Conservation (phyloP, 2,113 vertebrate genomes). For the Gadus macrocephalus region DNA sequence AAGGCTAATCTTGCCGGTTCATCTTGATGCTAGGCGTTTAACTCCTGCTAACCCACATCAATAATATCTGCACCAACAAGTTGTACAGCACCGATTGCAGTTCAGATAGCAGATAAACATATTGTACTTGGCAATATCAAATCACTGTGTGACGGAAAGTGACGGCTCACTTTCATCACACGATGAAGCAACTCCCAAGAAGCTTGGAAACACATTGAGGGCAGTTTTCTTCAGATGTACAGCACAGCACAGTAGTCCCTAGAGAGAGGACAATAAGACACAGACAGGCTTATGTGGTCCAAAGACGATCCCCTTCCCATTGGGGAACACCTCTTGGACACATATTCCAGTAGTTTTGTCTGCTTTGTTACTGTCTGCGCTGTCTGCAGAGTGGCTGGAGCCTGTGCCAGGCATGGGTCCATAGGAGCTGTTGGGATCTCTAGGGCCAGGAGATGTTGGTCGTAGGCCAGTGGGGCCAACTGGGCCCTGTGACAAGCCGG, state of each 20-base stretch:
- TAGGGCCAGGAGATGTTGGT: slow-evolving; percentile 68
- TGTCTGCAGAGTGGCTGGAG: slow-evolving; percentile 55
- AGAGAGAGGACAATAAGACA: slow-evolving; percentile 55
- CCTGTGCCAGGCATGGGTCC: slow-evolving; percentile 64
- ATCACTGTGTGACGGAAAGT: slow-evolving; percentile 15
- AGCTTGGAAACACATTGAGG: slow-evolving; percentile 28
- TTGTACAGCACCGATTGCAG: slow-evolving; percentile 49
- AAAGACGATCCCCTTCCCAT: slow-evolving; percentile 53
- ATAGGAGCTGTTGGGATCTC: slow-evolving; percentile 62
- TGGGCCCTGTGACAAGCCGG: slow-evolving; percentile 66
- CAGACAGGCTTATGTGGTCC: slow-evolving; percentile 57
- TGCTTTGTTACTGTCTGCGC: slow-evolving; percentile 63
- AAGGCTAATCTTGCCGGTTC: slow-evolving; percentile 42
- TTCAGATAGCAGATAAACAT: slow-evolving; percentile 53
- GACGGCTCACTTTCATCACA: slow-evolving; percentile 47
- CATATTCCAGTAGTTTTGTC: slow-evolving; percentile 68
- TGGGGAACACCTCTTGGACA: slow-evolving; percentile 64
- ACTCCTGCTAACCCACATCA: slow-evolving; percentile 52
- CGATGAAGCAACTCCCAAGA: background rate
- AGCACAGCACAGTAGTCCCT: slow-evolving; percentile 42
- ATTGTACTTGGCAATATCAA: slow-evolving; percentile 35
- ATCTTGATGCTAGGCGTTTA: slow-evolving; percentile 57
- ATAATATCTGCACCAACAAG: slow-evolving; percentile 51
- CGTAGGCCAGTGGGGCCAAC: slow-evolving; percentile 62
- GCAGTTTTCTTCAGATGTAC: slow-evolving; percentile 41